Conservation (phyloP, 2,888 invertebrate species). For the Sinodicranocentrus sp. region DNA sequence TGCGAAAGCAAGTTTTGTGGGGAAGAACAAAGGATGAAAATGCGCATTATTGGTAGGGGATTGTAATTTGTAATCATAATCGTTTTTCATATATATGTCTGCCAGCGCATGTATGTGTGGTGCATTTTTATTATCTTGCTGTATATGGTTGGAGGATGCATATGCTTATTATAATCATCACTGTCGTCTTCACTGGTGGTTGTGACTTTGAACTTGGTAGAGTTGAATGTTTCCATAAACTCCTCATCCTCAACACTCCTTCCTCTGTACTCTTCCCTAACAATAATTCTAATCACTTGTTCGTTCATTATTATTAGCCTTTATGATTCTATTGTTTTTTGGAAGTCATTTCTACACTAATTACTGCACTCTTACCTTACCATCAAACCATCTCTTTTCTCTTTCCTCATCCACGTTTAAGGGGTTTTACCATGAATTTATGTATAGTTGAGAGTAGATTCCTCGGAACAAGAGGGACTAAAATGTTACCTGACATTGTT, state of each 20-base stretch:
- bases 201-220: constrained; percentile 17
- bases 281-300: neutral
- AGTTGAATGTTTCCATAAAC: constrained; percentile 28
- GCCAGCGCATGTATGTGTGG: constrained; percentile 9
- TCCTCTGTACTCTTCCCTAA: neutral
- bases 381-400: too few relatives aligned
- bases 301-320: constrained; percentile 8
- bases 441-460: too few relatives aligned
- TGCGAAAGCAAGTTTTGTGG: too few relatives aligned
- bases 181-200: constrained; percentile 1
- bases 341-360: constrained; percentile 5
- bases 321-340: constrained; percentile 20
- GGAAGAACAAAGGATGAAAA: too few relatives aligned
- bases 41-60: neutral
- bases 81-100: neutral
- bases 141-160: constrained; percentile 17
- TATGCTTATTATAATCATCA: constrained; percentile 14
- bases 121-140: neutral
- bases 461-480: too few relatives aligned
- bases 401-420: too few relatives aligned
- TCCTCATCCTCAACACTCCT: neutral
- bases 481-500: too few relatives aligned
- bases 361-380: neutral
- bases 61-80: neutral
- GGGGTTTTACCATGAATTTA: too few relatives aligned